phyloP scores from a whole-genome alignment of 2,113 vertebrate genomes.

The Pipra filicauda region DNA sequence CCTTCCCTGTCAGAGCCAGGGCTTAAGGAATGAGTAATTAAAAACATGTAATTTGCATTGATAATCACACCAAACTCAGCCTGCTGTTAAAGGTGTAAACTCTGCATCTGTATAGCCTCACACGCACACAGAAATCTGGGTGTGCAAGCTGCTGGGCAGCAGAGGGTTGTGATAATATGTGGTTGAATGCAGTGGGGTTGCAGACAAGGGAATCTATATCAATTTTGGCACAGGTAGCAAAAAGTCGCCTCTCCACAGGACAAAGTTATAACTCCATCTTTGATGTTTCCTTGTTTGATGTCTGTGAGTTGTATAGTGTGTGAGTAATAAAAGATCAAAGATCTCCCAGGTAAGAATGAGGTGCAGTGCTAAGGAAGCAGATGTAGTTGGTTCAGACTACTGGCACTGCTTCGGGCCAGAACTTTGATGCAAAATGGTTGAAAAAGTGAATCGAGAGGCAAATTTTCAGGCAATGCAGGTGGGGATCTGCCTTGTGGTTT shows the following conservation, averaged over 20 bases:
- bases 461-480: not conserved
- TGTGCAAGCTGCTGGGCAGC: not conserved
- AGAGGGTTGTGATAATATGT: not conserved
- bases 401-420: not conserved
- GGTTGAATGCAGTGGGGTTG: not conserved
- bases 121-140: not conserved
- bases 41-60: not conserved
- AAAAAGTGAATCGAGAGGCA: not conserved
- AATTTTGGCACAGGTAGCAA: not conserved
- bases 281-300: slow-evolving; percentile 4
- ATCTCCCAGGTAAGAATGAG: not conserved
- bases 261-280: not conserved
- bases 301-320: not conserved
- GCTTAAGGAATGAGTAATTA: not conserved
- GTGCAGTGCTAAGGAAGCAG: not conserved
- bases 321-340: slow-evolving; percentile 32
- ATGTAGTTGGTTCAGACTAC: not conserved
- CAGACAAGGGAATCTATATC: not conserved
- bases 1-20: not conserved
- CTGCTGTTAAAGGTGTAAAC: not conserved
- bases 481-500: not conserved
- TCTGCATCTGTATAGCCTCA: not conserved
- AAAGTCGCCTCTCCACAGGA: not conserved
- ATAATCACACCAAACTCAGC: not conserved
- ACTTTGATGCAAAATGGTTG: not conserved